Conservation (phyloP, 2,888 invertebrate genomes). For the Volucella bombylans region DNA sequence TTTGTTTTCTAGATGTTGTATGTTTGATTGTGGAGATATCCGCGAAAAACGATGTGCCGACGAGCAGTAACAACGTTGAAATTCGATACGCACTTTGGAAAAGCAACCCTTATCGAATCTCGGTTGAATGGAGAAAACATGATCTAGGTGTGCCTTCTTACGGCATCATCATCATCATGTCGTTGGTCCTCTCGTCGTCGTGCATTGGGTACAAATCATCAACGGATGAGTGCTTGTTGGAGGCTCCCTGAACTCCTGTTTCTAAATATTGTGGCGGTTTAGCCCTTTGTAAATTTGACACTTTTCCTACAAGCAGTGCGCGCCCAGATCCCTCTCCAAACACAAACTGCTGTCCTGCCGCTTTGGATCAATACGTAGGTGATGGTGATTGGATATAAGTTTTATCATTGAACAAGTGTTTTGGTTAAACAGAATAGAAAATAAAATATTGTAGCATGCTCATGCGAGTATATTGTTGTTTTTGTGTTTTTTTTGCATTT, state of each 20-base stretch:
- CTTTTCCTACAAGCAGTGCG: conserved; percentile 62
- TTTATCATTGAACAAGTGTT: conserved; percentile 17
- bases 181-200: conserved; percentile 22
- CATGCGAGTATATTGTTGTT: no score
- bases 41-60: conserved; percentile 66
- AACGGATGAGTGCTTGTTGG: conserved; percentile 58
- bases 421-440: conserved; percentile 1
- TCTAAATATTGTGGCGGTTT: conserved; percentile 71
- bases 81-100: conserved; percentile 60
- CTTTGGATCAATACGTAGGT: conserved; percentile 39
- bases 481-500: no score
- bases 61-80: conserved; percentile 56
- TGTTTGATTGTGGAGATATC: conserved; percentile 60
- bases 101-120: conserved; percentile 71
- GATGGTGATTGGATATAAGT: conserved; percentile 17
- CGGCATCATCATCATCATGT: conserved; percentile 64
- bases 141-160: conserved; percentile 74
- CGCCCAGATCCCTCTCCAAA: conserved; percentile 47
- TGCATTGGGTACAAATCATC: conserved; percentile 47
- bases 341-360: conserved; percentile 42
- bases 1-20: conserved; percentile 67
- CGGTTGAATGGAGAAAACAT: conserved; percentile 72
- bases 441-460: no score
- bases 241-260: conserved; percentile 69
- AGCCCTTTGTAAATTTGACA: conserved; percentile 73